phyloP scores from a whole-genome alignment of 2,888 invertebrate species.

The Malthinus seriepunctatus region DNA sequence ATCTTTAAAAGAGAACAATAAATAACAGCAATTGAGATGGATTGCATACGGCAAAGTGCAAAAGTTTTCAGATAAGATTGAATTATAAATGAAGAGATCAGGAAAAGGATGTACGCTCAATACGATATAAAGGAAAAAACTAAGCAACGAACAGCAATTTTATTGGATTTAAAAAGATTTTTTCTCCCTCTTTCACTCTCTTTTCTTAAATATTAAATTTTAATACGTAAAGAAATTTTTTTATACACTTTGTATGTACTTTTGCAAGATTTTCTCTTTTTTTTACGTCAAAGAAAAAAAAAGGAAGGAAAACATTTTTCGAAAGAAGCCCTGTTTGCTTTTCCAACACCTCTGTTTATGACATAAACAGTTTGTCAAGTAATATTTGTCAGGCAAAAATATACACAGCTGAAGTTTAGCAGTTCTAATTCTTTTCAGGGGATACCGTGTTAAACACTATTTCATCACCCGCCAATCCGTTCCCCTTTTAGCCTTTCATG shows the following conservation, averaged over 20 bases:
- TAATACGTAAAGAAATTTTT: neutral
- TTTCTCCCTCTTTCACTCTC: neutral
- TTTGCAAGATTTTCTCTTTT: neutral
- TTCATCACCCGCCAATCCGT: slow-evolving; percentile 11
- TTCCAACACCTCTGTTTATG: slow-evolving; percentile 11
- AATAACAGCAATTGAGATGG: slow-evolving; percentile 4
- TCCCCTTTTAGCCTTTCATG: slow-evolving; percentile 10
- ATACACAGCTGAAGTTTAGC: slow-evolving; percentile 5
- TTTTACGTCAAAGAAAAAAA: neutral
- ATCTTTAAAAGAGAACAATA: neutral
- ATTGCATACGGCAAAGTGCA: slow-evolving; percentile 1
- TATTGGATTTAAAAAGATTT: neutral
- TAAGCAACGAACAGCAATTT: neutral
- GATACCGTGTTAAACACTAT: slow-evolving; percentile 9
- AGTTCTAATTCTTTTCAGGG: slow-evolving; percentile 8
- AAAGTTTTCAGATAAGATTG: slow-evolving; percentile 6
- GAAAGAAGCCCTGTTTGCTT: slow-evolving; percentile 3
- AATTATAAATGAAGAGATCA: slow-evolving; percentile 4
- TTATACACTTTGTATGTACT: neutral
- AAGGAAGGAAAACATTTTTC: slow-evolving; percentile 2
- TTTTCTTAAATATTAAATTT: neutral
- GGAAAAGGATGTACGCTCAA: neutral
- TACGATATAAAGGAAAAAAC: neutral
- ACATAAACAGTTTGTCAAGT: slow-evolving; percentile 12
- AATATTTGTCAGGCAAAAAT: slow-evolving; percentile 9